phyloP scores from a whole-genome alignment of 2,113 vertebrate genomes.

The Micronycteris hirsuta region DNA sequence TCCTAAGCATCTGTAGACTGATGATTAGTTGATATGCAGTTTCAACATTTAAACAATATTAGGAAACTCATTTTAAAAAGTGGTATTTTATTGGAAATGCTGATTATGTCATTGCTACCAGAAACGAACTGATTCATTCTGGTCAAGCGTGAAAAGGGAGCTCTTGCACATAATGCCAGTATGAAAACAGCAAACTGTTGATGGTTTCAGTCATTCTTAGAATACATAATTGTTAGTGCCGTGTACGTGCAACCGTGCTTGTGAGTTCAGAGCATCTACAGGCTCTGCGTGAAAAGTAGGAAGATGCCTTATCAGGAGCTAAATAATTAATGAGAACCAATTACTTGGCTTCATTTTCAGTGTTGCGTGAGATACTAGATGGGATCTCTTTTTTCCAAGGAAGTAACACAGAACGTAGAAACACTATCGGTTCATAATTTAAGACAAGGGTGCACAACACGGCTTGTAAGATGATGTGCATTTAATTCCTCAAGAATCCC shows the following conservation, averaged over 20 bases:
- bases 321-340: background rate
- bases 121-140: constrained; percentile 25
- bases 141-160: background rate
- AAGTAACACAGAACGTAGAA: background rate
- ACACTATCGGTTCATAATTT: background rate
- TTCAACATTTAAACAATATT: constrained; percentile 65
- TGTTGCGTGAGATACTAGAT: background rate
- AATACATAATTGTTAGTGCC: background rate
- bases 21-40: constrained; percentile 39
- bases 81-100: constrained; percentile 36
- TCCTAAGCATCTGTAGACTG: constrained; percentile 48
- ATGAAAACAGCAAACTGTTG: background rate
- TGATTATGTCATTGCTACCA: constrained; percentile 11
- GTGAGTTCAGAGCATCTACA: background rate
- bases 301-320: background rate
- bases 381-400: background rate
- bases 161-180: background rate
- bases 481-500: background rate
- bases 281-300: background rate
- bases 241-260: background rate
- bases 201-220: background rate
- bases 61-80: constrained; percentile 57
- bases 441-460: background rate
- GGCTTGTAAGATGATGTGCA: background rate
- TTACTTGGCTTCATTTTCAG: background rate